A percentile compares a stretch with the other conserved stretches of the same genome.
phyloP scores from a whole-genome alignment of 2,797 vertebrate species.

The Iguana delicatissima region DNA sequence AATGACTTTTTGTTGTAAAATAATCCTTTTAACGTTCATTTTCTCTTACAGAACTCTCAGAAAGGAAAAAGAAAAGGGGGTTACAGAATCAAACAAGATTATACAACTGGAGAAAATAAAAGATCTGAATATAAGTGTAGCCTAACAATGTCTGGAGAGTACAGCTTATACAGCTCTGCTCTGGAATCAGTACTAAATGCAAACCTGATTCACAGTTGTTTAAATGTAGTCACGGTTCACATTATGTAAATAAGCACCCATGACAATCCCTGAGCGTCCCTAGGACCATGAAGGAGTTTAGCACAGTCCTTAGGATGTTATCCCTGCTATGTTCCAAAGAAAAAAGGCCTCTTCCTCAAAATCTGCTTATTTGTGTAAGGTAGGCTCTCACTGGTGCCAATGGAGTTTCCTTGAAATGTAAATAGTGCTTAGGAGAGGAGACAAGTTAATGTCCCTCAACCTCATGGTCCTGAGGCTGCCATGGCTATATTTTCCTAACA shows the following conservation, averaged over 20 bases:
- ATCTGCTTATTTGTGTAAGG: background rate
- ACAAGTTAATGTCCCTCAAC: background rate
- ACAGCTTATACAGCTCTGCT: background rate
- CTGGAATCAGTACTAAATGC: background rate
- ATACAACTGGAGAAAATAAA: background rate
- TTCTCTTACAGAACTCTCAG: background rate
- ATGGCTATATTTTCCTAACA: background rate
- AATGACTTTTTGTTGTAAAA: background rate
- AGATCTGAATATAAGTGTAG: background rate
- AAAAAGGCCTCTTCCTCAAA: background rate
- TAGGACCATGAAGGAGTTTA: background rate
- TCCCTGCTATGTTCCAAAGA: background rate
- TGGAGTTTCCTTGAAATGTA: background rate
- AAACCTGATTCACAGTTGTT: background rate
- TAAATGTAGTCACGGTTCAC: background rate
- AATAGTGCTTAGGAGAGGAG: background rate
- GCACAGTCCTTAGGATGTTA: too few species aligned
- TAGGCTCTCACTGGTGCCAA: background rate
- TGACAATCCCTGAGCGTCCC: background rate
- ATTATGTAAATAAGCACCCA: background rate
- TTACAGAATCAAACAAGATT: background rate
- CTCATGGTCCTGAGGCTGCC: background rate
- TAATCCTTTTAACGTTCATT: background rate
- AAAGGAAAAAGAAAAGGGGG: background rate
- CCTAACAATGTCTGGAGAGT: background rate